Evolutionary conservation across 2,113 vertebrate genomes (phyloP).

Genomic region (Orthonyx spaldingii): DNA sequence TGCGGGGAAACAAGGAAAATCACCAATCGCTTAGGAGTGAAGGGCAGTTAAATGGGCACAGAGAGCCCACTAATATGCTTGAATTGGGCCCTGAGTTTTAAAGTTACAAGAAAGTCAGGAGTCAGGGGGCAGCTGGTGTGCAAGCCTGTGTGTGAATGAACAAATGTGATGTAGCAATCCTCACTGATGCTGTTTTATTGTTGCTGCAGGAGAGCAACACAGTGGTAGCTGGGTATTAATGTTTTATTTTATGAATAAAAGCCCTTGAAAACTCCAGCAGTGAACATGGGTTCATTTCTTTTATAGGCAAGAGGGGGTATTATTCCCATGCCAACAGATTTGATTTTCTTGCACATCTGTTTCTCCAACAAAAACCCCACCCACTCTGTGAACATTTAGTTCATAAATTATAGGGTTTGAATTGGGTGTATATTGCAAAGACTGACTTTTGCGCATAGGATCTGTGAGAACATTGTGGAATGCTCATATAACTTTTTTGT

Average conservation of each 20-base stretch:
- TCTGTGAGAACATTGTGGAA: constrained; percentile 62
- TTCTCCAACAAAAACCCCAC: constrained; percentile 55
- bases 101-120: constrained; percentile 21
- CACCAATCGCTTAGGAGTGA: not conserved
- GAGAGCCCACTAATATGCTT: not conserved
- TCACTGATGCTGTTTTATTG: constrained; percentile 53
- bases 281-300: constrained; percentile 64
- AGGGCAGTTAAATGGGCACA: not conserved
- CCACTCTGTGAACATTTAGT: constrained; percentile 59
- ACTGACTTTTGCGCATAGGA: constrained; percentile 41
- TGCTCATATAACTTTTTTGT: constrained; percentile 57
- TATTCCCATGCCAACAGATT: constrained; percentile 66
- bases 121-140: constrained; percentile 11
- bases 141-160: constrained; percentile 4
- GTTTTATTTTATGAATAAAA: constrained; percentile 68
- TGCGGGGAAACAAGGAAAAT: not conserved
- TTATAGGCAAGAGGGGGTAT: constrained; percentile 56
- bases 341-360: constrained; percentile 69
- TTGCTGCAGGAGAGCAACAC: constrained; percentile 53
- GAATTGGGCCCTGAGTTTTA: constrained; percentile 9
- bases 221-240: constrained; percentile 52
- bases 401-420: constrained; percentile 67
- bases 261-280: constrained; percentile 56
- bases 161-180: not conserved
- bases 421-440: constrained; percentile 59